Evolutionary conservation across 2,113 vertebrate genomes (phyloP).

Genomic region (Amblyopsis rosae): DNA sequence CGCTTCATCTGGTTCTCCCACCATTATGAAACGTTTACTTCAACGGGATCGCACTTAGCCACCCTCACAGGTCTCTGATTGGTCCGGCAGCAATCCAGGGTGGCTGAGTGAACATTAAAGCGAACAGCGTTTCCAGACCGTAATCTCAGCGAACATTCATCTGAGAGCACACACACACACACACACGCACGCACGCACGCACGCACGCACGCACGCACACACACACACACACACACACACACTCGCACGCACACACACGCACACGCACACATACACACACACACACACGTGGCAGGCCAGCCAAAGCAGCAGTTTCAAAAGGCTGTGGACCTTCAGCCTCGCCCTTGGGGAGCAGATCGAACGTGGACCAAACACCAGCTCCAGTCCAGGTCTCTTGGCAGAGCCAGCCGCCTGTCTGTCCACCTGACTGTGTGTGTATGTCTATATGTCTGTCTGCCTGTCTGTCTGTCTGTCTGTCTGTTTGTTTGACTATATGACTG

Average conservation of each 20-base stretch:
- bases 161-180: not conserved
- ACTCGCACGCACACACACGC: conserved; percentile 4
- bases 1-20: no score
- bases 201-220: conserved; percentile 1
- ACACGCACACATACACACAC: not conserved
- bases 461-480: not conserved
- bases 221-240: not conserved
- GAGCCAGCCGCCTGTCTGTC: not conserved
- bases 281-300: not conserved
- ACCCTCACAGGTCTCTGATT: no score
- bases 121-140: no score
- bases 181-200: not conserved
- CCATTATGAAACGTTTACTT: no score
- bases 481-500: no score
- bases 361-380: no score
- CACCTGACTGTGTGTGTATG: not conserved
- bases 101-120: no score
- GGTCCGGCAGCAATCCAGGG: no score
- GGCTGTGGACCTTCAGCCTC: no score
- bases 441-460: not conserved
- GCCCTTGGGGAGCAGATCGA: no score
- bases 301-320: no score
- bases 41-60: not conserved
- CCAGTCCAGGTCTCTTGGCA: no score
- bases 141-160: not conserved